A percentile compares a stretch with the other conserved stretches of the same genome.
These are phyloP conservation scores for Patella vulgata DNA, from an alignment of 1,140 invertebrate genomes.

Conservation along the genomic window DNA sequence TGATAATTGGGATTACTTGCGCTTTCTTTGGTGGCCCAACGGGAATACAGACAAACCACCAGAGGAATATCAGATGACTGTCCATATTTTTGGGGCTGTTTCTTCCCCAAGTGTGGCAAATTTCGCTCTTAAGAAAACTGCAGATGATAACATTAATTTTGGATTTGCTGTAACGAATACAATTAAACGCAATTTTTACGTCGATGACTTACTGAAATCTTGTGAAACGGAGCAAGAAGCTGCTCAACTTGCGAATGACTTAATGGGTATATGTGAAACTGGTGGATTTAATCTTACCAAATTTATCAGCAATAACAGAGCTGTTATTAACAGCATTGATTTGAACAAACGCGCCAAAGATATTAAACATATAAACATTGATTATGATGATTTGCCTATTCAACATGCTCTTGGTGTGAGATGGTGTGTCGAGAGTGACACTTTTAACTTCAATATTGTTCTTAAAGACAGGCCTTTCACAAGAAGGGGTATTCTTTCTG, in stretches of 20 bases:
- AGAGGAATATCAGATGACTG: slow-evolving; percentile 11
- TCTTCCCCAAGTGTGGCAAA: slow-evolving; percentile 6
- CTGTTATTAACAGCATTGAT: too few species aligned
- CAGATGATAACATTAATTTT: slow-evolving; percentile 14
- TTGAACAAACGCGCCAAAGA: slow-evolving; percentile 17
- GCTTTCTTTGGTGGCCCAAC: slow-evolving; percentile 15
- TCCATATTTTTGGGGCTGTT: slow-evolving; percentile 22
- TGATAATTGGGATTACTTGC: slow-evolving; percentile 8
- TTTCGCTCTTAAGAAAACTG: slow-evolving; percentile 10
- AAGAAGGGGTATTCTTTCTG: slow-evolving; percentile 33
- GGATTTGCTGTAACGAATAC: slow-evolving; percentile 20
- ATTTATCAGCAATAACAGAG: too few species aligned
- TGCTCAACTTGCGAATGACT: slow-evolving; percentile 22
- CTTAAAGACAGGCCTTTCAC: slow-evolving; percentile 27
- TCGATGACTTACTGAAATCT: slow-evolving; percentile 43
- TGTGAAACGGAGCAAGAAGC: slow-evolving; percentile 20
- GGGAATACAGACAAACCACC: neutral
- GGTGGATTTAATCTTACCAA: slow-evolving; percentile 38
- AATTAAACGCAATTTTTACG: slow-evolving; percentile 37
- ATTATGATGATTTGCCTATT: slow-evolving; percentile 30
- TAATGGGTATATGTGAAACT: slow-evolving; percentile 20
- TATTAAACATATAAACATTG: slow-evolving; percentile 30
- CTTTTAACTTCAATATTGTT: slow-evolving; percentile 29
- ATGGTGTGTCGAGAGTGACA: slow-evolving; percentile 43
- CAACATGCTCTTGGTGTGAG: slow-evolving; percentile 40